phyloP scores from a whole-genome alignment of 2,113 vertebrate species.

The Boulengeromyrus knoepffleri region DNA sequence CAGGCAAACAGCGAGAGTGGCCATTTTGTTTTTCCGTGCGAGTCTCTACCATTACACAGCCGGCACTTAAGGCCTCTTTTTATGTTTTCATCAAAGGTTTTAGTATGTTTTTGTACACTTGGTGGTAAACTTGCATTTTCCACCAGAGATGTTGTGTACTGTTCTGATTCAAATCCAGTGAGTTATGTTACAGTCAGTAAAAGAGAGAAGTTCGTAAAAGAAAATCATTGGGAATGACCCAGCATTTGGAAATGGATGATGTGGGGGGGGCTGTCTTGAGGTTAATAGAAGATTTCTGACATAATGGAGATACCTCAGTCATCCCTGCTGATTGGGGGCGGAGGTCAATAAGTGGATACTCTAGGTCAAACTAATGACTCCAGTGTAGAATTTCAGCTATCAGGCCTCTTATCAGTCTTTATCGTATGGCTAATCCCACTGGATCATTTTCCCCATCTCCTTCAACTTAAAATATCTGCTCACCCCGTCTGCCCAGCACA shows the following conservation, averaged over 20 bases:
- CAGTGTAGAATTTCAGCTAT: background rate
- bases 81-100: background rate
- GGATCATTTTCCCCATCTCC: background rate
- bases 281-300: background rate
- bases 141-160: background rate
- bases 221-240: background rate
- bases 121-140: background rate
- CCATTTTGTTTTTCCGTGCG: background rate
- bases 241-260: background rate
- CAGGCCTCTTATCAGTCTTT: background rate
- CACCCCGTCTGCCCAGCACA: background rate
- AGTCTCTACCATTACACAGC: background rate
- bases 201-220: background rate
- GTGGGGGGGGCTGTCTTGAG: background rate
- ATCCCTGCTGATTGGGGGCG: background rate
- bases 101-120: background rate
- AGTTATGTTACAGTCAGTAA: background rate
- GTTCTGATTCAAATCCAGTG: background rate
- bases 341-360: background rate
- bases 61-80: background rate
- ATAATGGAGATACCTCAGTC: background rate
- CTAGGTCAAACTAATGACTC: background rate
- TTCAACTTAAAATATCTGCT: background rate
- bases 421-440: background rate
- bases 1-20: conserved; percentile 29